Percentiles rank a stretch among this genome's conserved stretches.
Conservation (phyloP, 2,113 vertebrate species). For the Dicaeum eximium region DNA sequence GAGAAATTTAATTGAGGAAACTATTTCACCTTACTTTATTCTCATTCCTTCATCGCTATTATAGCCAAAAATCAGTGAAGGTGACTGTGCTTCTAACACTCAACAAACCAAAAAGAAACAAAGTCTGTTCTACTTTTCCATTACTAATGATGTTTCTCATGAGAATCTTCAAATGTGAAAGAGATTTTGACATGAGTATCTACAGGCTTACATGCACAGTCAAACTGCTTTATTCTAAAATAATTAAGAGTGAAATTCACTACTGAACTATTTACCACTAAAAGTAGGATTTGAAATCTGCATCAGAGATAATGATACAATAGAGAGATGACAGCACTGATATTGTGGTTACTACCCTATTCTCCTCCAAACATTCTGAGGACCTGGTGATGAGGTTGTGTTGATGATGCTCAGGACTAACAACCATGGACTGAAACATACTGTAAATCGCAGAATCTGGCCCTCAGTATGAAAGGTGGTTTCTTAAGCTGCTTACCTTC, state of each 20-base stretch:
- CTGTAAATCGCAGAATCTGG: not conserved
- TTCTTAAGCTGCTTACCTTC: not conserved
- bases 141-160: not conserved
- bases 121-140: not conserved
- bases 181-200: not conserved
- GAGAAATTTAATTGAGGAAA: not conserved
- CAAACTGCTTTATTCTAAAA: not conserved
- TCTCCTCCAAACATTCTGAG: not conserved
- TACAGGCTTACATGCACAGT: not conserved
- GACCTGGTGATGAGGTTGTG: not conserved
- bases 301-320: not conserved
- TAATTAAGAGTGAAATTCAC: not conserved
- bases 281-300: not conserved
- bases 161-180: not conserved
- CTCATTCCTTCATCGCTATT: not conserved
- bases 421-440: not conserved
- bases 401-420: not conserved
- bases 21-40: not conserved
- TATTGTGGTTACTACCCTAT: not conserved
- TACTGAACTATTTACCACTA: not conserved
- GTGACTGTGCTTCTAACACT: not conserved
- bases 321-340: not conserved
- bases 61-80: not conserved
- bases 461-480: not conserved
- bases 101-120: not conserved